phyloP scores from a whole-genome alignment of 2,113 vertebrate species.

The Rhinolophus ferrumequinum region DNA sequence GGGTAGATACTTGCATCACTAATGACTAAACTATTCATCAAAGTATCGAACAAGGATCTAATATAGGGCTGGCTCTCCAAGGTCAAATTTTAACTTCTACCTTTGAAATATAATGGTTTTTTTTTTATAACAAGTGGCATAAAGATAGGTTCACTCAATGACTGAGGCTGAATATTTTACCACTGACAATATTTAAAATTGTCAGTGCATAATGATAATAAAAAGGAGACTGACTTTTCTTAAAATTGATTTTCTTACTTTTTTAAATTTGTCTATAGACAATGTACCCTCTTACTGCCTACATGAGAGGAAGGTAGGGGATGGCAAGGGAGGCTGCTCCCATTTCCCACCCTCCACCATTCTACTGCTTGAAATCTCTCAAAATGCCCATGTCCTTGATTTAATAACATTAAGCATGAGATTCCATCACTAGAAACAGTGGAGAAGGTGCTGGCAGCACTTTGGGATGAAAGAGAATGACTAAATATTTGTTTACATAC shows the following conservation, averaged over 20 bases:
- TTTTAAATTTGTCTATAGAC: not conserved
- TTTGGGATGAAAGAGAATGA: not conserved
- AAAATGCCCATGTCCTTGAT: not conserved
- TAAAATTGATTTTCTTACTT: not conserved
- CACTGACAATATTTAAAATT: not conserved
- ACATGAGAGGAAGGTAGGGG: not conserved
- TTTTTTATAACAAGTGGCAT: not conserved
- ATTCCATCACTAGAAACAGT: not conserved
- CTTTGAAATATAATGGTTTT: not conserved
- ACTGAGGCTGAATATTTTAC: not conserved
- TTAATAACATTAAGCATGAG: not conserved
- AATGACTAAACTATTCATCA: not conserved
- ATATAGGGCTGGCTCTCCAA: not conserved
- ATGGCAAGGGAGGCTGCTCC: not conserved
- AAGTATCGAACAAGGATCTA: not conserved
- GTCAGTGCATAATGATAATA: not conserved
- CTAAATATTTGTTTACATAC: not conserved
- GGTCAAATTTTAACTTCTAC: not conserved
- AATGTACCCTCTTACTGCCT: not conserved
- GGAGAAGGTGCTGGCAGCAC: not conserved
- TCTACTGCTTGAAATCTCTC: not conserved
- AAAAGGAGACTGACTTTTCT: not conserved
- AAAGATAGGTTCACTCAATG: not conserved
- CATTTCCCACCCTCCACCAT: accelerated
- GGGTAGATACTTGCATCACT: not conserved